Percentiles rank a stretch among this genome's conserved stretches.
phyloP scores from a whole-genome alignment of 2,888 invertebrate genomes.

The Ormyrus thymus region DNA sequence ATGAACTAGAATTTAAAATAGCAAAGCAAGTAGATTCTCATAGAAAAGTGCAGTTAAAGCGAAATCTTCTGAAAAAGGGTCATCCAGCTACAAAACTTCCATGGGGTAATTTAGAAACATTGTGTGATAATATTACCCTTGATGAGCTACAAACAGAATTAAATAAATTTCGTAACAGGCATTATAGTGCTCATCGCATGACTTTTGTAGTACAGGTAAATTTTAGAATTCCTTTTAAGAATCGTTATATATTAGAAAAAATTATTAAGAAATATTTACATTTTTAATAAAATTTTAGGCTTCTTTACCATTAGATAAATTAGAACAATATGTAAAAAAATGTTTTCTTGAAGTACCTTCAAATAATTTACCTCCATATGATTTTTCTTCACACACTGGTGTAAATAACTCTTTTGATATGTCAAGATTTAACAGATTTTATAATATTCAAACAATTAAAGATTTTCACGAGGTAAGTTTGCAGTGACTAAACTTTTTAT shows the following conservation, averaged over 20 bases:
- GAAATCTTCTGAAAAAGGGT: slow-evolving; percentile 80
- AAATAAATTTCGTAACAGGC: slow-evolving; percentile 84
- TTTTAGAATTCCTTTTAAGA: neutral
- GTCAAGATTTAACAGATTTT: slow-evolving; percentile 81
- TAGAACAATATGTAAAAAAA: slow-evolving; percentile 81
- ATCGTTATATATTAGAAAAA: neutral
- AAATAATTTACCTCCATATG: slow-evolving; percentile 80
- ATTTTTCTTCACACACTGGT: slow-evolving; percentile 78
- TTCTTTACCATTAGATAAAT: slow-evolving; percentile 79
- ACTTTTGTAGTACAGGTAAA: slow-evolving; percentile 84
- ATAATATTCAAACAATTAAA: slow-evolving; percentile 85
- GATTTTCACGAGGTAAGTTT: slow-evolving; percentile 81
- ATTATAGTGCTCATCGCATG: slow-evolving; percentile 93
- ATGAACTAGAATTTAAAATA: slow-evolving; percentile 85
- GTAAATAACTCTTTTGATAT: slow-evolving; percentile 78
- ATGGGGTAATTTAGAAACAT: slow-evolving; percentile 89
- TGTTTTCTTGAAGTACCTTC: slow-evolving; percentile 83
- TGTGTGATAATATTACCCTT: slow-evolving; percentile 82
- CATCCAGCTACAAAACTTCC: slow-evolving; percentile 88
- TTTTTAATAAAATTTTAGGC: slow-evolving; percentile 70
- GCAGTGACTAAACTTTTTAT: too few species aligned
- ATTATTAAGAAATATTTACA: neutral
- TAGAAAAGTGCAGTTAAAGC: slow-evolving; percentile 86
- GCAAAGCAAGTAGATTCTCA: slow-evolving; percentile 84
- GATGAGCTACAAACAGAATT: slow-evolving; percentile 82